Percentiles rank a stretch among this genome's conserved stretches.
phyloP scores from a whole-genome alignment of 2,113 vertebrate species.

The Oxyura jamaicensis region DNA sequence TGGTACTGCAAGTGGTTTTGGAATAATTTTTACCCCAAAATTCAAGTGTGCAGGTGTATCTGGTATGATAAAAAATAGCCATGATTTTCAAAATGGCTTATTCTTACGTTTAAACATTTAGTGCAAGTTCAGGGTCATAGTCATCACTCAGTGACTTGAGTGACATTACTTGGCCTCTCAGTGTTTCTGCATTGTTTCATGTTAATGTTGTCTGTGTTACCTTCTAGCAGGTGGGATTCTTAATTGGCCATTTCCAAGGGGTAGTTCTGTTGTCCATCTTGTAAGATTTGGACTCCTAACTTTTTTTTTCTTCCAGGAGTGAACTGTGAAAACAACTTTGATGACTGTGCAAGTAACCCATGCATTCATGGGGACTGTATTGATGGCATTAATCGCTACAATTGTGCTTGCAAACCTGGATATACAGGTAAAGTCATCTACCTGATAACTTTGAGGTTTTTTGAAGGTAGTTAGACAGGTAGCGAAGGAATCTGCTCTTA shows the following conservation, averaged over 20 bases:
- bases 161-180: not conserved
- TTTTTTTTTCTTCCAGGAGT: slow-evolving; percentile 75
- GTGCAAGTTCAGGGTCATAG: not conserved
- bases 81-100: not conserved
- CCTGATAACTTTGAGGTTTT: not conserved
- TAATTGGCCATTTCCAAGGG: not conserved
- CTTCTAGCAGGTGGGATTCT: not conserved
- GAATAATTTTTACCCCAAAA: not conserved
- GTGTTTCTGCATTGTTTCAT: not conserved
- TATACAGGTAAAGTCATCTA: slow-evolving; percentile 85
- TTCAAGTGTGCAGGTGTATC: not conserved
- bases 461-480: not conserved
- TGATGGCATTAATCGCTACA: slow-evolving; percentile 90
- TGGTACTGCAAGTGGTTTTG: not conserved
- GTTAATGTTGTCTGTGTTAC: not conserved
- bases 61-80: not conserved
- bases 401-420: slow-evolving; percentile 88
- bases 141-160: not conserved
- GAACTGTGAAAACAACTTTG: slow-evolving; percentile 92
- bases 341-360: slow-evolving; percentile 91
- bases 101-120: not conserved
- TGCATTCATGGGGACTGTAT: slow-evolving; percentile 88
- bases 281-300: not conserved
- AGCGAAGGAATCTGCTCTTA: not conserved
- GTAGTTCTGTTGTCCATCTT: not conserved